Base-by-base conservation (phyloP, 2,113 vertebrate genomes). In the Formicarius rufipectus region DNA sequence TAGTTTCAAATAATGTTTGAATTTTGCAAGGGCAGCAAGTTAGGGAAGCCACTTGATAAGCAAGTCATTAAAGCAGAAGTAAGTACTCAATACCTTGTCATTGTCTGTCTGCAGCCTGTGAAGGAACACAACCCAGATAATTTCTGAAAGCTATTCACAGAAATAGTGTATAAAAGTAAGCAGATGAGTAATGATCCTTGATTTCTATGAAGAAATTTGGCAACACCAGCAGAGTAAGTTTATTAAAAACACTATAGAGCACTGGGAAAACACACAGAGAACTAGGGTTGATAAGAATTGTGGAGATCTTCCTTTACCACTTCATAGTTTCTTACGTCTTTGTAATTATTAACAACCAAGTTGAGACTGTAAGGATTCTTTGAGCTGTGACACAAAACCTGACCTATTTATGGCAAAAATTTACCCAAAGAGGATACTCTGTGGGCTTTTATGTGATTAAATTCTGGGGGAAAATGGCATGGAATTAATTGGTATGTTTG, bases 361-460 rank as follows among this genome's bases (percentile, higher is more conserved):
- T 25, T 30, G 15, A 49, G 22, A 2, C 7, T 50, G 9, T 27
- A 17, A 25, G 2, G 5, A 4, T 83, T 69, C 19, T 73, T 72
- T 30, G 18, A 60, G 17, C 17, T 72, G 33, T 75, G 44, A 31
- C 7, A 39, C 5, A 69, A 81, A 71, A 55, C 1, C 3, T 42
- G 18, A 20, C 10, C 49, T 69, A n/a, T 28, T 52, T 52, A n/a
- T 50, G 23, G 56, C 10, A 81, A 84, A 88, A 77, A 33, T 6
- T 45, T 17, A 42, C 1, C 22, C 31, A 19, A 12, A 40, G 5
- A 52, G 5, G 4, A 22, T 53, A 39, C 1, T 62, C 8, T 73
- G 4, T 39, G 13, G 1, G 1, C 1, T 71, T 3, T 39, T 45
- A 24, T 4, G 5, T 69, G 16, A 44, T 5, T 28, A 52, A 59